Evolutionary conservation across 92 coral and sea anemone species (phyloP), one percentile per base, ranked within the genome.

Genomic region (Parazoanthus atlanticus): DNA sequence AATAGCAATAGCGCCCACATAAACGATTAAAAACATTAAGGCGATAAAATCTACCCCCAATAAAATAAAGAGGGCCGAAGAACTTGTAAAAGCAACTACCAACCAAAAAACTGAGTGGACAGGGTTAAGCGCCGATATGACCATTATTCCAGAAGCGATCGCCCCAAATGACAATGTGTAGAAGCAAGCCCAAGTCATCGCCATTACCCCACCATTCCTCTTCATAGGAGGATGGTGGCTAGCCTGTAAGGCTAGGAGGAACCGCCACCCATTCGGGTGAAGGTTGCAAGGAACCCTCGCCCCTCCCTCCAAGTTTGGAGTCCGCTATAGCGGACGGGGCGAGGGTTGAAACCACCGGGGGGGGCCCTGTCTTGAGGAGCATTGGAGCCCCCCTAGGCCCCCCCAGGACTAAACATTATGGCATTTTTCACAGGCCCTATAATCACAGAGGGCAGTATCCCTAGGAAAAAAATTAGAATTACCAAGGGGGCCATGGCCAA

Each of bases 81-180:
- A 84, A 71, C 91, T 86, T n/a, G 74, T 86, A 94, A 94, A 94
- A 71, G 93, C 96, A 77, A 87, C 91, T 71, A 94, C 93, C 58
- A 94, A 82, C 93, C 96, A 94, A 90, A 94, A 90, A 69, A 94
- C 93, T 83, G 96, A 94, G 86, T 92, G 93, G 67, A 94, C 94
- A 34, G 96, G 96, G 84, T 92, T 94, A 72, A 89, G 92, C 86
- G 94, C 90, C 69, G 96, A 94, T 90, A 94, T 92, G 23, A 94
- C 96, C 94, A 94, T 90, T 79, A 94, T 88, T 88, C 96, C 93
- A 88, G 96, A 88, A 36, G 54, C 91, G 76, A 79, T 88, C 71
- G 89, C 77, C 91, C 92, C 93, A 90, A 90, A 90, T 90, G 93
- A 84, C 85, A 90, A 87, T 78, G 88, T 84, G 85, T 88, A 90